These are phyloP conservation scores for Leptoclinus maculatus DNA, from an alignment of 2,797 vertebrate genomes.

Conservation along the genomic window DNA sequence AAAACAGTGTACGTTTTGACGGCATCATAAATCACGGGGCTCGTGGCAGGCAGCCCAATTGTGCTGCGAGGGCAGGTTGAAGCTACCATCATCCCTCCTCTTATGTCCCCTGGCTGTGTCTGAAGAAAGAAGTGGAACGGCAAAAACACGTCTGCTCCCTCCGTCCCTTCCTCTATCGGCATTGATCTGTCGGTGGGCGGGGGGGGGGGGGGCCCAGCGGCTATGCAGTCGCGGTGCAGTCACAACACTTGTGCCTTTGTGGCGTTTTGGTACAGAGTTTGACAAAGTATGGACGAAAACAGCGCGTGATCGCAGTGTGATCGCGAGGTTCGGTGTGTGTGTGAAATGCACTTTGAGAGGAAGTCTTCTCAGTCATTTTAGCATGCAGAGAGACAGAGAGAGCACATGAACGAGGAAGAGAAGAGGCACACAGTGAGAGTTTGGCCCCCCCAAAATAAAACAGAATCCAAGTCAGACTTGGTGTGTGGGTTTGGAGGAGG, in stretches of 20 bases:
- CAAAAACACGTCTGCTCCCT: constrained; percentile 57
- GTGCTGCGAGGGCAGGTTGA: constrained; percentile 75
- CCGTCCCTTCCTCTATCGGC: constrained; percentile 46
- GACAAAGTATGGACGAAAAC: constrained; percentile 29
- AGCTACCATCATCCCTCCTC: constrained; percentile 72
- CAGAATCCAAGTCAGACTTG: constrained; percentile 40
- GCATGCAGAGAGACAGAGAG: constrained; percentile 2
- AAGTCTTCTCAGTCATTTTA: constrained; percentile 34
- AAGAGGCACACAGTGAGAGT: constrained; percentile 26
- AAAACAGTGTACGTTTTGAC: constrained; percentile 72
- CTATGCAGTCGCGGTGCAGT: constrained; percentile 19
- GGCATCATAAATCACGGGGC: constrained; percentile 80
- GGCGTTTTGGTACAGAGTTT: constrained; percentile 20
- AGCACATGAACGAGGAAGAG: constrained; percentile 2
- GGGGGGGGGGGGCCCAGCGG: background rate
- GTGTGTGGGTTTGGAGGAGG: constrained; percentile 68
- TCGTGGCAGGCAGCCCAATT: constrained; percentile 77
- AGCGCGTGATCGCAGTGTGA: constrained; percentile 24
- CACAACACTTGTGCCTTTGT: constrained; percentile 24
- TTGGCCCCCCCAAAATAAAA: constrained; percentile 25
- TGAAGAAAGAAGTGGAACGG: constrained; percentile 75
- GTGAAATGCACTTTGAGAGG: constrained; percentile 30
- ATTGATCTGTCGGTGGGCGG: constrained; percentile 36
- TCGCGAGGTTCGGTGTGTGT: background rate
- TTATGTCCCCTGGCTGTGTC: constrained; percentile 74